phyloP scores from a whole-genome alignment of 2,888 invertebrate species.

The Drosophila koepferae region DNA sequence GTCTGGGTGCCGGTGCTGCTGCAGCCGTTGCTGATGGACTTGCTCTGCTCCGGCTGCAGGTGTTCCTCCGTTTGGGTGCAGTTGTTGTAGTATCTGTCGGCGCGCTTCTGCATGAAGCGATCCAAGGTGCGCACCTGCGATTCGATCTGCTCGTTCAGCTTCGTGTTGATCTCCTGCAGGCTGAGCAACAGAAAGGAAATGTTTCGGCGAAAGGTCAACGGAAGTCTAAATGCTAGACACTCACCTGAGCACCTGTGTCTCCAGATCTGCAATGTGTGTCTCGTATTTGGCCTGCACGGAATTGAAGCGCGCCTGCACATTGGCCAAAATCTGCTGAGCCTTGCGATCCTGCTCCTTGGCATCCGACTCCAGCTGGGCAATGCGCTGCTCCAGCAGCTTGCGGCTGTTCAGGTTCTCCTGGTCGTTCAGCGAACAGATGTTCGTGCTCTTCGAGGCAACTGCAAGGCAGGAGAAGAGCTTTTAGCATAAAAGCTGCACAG shows the following conservation, averaged over 20 bases:
- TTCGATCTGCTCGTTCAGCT: conserved; percentile 87
- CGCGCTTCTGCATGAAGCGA: conserved; percentile 81
- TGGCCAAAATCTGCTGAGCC: conserved; percentile 89
- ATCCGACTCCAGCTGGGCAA: conserved; percentile 89
- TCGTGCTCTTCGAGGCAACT: conserved; percentile 88
- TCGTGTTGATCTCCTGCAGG: conserved; percentile 85
- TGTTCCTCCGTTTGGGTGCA: conserved; percentile 84
- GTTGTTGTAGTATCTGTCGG: conserved; percentile 82
- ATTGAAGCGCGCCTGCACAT: conserved; percentile 91
- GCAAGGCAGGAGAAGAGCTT: background rate
- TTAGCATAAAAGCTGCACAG: background rate
- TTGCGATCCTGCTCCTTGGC: conserved; percentile 89
- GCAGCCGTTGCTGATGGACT: conserved; percentile 24
- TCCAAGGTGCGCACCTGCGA: conserved; percentile 84
- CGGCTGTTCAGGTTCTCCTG: conserved; percentile 83
- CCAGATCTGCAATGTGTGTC: conserved; percentile 90
- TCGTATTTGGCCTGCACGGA: conserved; percentile 92
- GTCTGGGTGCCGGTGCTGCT: conserved; percentile 56
- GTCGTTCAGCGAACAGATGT: conserved; percentile 74
- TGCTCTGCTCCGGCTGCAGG: background rate
- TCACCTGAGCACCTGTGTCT: conserved; percentile 87
- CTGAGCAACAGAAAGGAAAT: conserved; percentile 52
- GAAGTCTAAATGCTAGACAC: background rate
- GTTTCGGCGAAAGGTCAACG: too few relatives aligned
- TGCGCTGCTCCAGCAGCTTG: conserved; percentile 89